Evolutionary conservation across 2,113 vertebrate species (phyloP), one percentile per base, ranked within the genome.

Genomic region (Chloroceryle aenea): DNA sequence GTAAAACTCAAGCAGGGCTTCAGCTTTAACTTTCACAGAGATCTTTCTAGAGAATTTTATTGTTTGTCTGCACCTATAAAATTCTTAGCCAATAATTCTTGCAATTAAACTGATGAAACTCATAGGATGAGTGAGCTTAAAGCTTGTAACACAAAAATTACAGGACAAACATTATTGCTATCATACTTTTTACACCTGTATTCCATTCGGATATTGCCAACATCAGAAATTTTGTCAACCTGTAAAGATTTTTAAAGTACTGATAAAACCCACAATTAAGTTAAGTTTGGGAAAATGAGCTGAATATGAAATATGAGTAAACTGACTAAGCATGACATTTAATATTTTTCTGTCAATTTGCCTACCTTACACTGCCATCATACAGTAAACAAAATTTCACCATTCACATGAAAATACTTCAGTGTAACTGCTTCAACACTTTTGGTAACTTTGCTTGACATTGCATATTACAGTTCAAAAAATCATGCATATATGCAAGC

Each of bases 381-480:
- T 17, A 55, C 4, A 38, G 17, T 59, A 69, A 75, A 52, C 5
- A 40, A 36, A 76, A 66, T 40, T 8, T 55, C 30, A 50, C 29
- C 7, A 10, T 63, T 45, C 52, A 48, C n/a, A 48, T 10, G 40
- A 55, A 36, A 12, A 16, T 47, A 30, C 8, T 68, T 26, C 34
- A 52, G 9, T 21, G 8, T 27, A 56, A 34, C 14, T 30, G 22
- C 55, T 67, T 40, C 2, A 6, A 38, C 9, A 18, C 20, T 43
- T 56, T 26, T 6, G 13, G 2, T 48, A 53, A 58, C 16, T 79
- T 56, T 19, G 7, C 3, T 4, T 42, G 53, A 30, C 13, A 15
- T 0, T 36, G 30, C 10, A 6, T 2, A 32, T 42, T 86, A 63
- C 22, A 77, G 23, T 19, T 34, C 34, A 68, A 78, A 0, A 0